Evolutionary conservation across 35 echinoderm and acorn worm species (phyloP), one percentile per base, ranked within the genome.

Genomic region (Strongylocentrotus purpuratus): DNA sequence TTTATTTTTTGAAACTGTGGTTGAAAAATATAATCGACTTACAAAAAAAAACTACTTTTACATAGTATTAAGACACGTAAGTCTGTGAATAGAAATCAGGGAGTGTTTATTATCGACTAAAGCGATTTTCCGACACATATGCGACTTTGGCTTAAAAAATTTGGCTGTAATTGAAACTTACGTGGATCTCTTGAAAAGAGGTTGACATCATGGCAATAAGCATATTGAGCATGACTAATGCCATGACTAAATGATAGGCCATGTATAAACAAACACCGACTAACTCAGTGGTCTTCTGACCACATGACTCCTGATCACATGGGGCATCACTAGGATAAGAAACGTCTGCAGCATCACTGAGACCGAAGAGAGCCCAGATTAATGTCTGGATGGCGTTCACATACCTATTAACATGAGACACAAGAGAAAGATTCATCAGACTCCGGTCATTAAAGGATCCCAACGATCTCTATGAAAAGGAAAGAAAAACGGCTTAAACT

Each of bases 201-300:
- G 97, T 99, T 25, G 94, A 95, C 98, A 99, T 99, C 98, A 99
- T 99, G 58, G 98, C 98, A 94, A 99, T 99, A 2, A 99, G 97
- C 98, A 99, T 99, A 47, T 99, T 99, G 46, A 99, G 94, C 97
- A 99, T 96, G 17, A 99, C 98, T 9, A 99, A 91, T 8, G 89
- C 97, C 98, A 99, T 99, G 20, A 99, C 93, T 4, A 97, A 90
- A 33, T 98, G 96, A 71, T 99, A 99, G 2, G 96, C 47, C 0
- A 95, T 97, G 86, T 98, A 99, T 12, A 99, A 85, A 25, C 95
- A 14, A 0, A 95, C 95, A 2, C 98, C 98, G 14, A 99, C 91
- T 22, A 70, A 59, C 31, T 95, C 61, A 0, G 98, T 99, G 1
- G 97, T 50, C 25, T 33, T 45, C 50, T 95, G 96, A 13, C 95